Base-by-base conservation (phyloP, 1,140 invertebrate species). In the Triops cancriformis region DNA sequence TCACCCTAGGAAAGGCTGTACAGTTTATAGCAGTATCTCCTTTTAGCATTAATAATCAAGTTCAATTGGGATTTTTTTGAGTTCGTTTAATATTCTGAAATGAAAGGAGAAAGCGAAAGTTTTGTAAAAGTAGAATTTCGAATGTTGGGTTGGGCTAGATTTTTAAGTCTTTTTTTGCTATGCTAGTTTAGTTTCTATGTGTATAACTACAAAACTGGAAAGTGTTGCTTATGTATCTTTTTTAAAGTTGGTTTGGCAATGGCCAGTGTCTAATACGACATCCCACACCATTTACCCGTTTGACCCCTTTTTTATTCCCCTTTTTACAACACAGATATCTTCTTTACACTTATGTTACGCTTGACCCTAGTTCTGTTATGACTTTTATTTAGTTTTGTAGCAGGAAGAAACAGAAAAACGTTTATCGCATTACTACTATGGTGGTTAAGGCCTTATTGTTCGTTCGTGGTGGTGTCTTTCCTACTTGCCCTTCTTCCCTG, bases 381-480 rank as follows among this genome's bases (percentile, higher is more conserved):
- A 64, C 7, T 37, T 37, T 37, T 64, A 6, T n/a, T 64, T 64
- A 64, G 51, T 6, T 64, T 64, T 64, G 51, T 64, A 64, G 51
- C 51, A 64, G 31, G 31, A 37, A 37, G 31, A 37, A 37, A 37
- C 31, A 37, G 31, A 37, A 37, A 37, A 64, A 64, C 10, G 51
- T 64, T 64, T 64, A 64, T 64, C 51, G 23, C 23, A 64, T 64
- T 37, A 37, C 31, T 37, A 37, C 31, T 64, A 64, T 64, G 51
- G 51, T 64, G 51, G 51, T 64, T 64, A 64, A 64, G 51, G 51
- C 51, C 51, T 64, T 64, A 64, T 64, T 64, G 51, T 64, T 64
- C 51, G 51, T 64, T 64, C 51, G 51, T 64, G 51, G 51, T 64
- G 51, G 51, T 64, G 51, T 64, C 51, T 64, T 64, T 64, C 51